Conservation (phyloP, 2,113 vertebrate genomes). For the Pseudopipra pipra region DNA sequence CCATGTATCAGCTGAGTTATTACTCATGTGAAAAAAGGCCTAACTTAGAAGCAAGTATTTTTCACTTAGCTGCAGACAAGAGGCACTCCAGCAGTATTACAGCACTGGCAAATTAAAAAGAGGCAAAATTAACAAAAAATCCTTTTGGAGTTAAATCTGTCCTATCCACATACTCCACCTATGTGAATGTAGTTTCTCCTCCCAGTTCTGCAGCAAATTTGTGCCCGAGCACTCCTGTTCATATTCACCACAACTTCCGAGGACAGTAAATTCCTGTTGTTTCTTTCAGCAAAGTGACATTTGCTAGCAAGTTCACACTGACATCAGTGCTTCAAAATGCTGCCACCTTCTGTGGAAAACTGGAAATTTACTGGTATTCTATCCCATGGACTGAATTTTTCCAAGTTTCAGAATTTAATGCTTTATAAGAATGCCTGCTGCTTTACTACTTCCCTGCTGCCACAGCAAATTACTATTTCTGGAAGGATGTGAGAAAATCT, state of each 20-base stretch:
- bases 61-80: neutral
- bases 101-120: neutral
- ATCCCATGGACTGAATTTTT: neutral
- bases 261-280: neutral
- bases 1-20: neutral
- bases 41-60: neutral
- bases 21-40: neutral
- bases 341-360: constrained; percentile 37
- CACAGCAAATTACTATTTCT: neutral
- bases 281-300: neutral
- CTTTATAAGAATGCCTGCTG: neutral
- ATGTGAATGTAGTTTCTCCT: neutral
- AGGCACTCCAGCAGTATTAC: neutral
- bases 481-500: neutral
- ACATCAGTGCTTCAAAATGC: neutral
- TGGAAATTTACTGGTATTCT: neutral
- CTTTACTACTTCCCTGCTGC: neutral
- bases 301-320: neutral
- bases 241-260: neutral
- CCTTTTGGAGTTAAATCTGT: neutral
- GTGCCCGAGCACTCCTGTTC: neutral
- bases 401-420: neutral
- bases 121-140: neutral
- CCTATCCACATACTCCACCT: neutral
- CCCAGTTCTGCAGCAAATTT: neutral